Evolutionary conservation across 2,888 invertebrate species (phyloP), one percentile per base, ranked within the genome.

Genomic region (Tetragonisca angustula): DNA sequence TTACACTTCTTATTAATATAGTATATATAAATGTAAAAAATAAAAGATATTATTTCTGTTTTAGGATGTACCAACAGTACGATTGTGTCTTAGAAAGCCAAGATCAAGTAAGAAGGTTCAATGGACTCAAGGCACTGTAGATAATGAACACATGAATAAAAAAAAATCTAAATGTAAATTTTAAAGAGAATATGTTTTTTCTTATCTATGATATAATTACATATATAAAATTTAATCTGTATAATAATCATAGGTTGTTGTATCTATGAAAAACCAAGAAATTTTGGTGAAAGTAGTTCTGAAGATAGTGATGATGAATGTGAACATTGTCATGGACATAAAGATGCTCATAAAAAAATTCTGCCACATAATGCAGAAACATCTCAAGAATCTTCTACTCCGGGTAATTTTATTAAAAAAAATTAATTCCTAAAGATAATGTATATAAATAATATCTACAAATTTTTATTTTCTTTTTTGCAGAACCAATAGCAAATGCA

Each of bases 121-220:
- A 84, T 99, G 98, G 98, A 97, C 97, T 17, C 96, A 97, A 82
- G 98, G 97, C 90, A 98, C 99, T 0, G 97, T 99, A 21, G 99
- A 99, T 94, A 99, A 99, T 95, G 99, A 99, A 94, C 95, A 98
- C 93, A 96, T 99, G 97, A 97, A 98, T 93, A 98, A 97, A 94
- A 99, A 98, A 95, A 99, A 99, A 94, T 99, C 99, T 43, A 99
- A 99, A 96, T 99, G 99, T 98, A 95, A 96, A 96, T 80, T 27
- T 62, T 19, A 9, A 36, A 36, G 36, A 36, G 36, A 36, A 36
- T 36, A 36, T 32, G 24, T 19, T 17, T 32, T 19, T 27, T 19
- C 17, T 36, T 36, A 19, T 32, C 13, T 5, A 13, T 69, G 9
- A 49, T 49, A 52, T 56, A 82, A 43, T 73, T 75, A 24, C 50